Base-by-base conservation (phyloP, 2,888 invertebrate species). In the Leptogaster cylindrica region DNA sequence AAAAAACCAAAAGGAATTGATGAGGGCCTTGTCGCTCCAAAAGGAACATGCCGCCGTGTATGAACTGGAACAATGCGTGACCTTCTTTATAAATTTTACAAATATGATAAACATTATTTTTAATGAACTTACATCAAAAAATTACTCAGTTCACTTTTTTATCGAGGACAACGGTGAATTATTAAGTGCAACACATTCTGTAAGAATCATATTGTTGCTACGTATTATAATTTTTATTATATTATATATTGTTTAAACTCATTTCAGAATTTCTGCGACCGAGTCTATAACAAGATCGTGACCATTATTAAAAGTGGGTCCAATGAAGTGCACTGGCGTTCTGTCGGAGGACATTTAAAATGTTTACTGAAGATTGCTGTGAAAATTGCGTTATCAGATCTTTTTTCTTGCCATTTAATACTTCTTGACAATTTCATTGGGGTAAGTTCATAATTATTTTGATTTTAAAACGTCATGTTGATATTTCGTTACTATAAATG, bases 41-140 rank as follows among this genome's bases (percentile, higher is more conserved):
- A n/a, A n/a, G n/a, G n/a, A n/a, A n/a, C n/a, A n/a, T n/a, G n/a
- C n/a, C n/a, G n/a, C n/a, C n/a, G n/a, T n/a, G n/a, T n/a, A n/a
- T n/a, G n/a, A n/a, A n/a, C n/a, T n/a, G n/a, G n/a, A n/a, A n/a
- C n/a, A n/a, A n/a, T n/a, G n/a, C n/a, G n/a, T n/a, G n/a, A n/a
- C n/a, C n/a, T n/a, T 50, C n/a, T 50, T 50, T 50, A 4, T 50
- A 10, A 12, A 50, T n/a, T 50, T 50, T 8, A 25, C 27, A 14
- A 27, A 23, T 6, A 23, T 23, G 8, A 12, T 27, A 4, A 27
- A 27, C 2, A 3, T 14, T 10, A 27, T 12, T 12, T 50, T 50
- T 28, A 10, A 28, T 25, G 4, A 7, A 6, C 27, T 50, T 6
- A 50, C 50, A 12, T 25, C 6, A n/a, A 28, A n/a, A 50, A 5